A percentile compares a stretch with the other conserved stretches of the same genome.
Conservation (phyloP, 2,888 invertebrate genomes). For the Trachelus iudaicus region DNA sequence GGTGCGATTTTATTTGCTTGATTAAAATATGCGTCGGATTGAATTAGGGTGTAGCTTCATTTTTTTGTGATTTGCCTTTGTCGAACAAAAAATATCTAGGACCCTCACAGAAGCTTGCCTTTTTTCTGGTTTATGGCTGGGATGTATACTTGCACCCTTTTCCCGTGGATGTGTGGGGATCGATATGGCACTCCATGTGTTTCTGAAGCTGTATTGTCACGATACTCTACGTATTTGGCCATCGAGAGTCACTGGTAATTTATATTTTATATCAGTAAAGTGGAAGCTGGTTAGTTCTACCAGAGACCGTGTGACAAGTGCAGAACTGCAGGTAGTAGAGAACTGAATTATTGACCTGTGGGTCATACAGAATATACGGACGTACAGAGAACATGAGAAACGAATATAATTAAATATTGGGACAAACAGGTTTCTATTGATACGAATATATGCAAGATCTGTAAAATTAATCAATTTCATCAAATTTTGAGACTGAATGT, state of each 20-base stretch:
- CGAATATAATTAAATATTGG: neutral
- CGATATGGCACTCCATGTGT: neutral
- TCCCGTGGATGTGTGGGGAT: neutral
- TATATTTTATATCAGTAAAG: neutral
- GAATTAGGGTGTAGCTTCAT: neutral
- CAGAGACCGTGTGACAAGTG: neutral
- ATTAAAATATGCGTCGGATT: neutral
- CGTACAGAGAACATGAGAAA: neutral
- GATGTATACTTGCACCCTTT: neutral
- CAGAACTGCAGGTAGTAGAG: neutral
- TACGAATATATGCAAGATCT: no score
- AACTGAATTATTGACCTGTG: neutral
- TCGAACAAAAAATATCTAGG: neutral
- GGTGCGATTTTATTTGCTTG: neutral
- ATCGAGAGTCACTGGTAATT: neutral
- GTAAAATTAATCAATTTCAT: no score
- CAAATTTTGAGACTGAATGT: neutral
- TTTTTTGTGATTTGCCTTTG: neutral
- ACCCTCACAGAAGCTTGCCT: neutral
- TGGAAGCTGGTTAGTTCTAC: neutral
- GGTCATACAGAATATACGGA: neutral
- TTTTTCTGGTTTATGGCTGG: neutral
- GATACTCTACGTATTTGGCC: neutral
- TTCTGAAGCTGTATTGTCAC: neutral
- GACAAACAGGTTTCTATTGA: neutral